Base-by-base conservation (phyloP, 2,797 vertebrate species). In the Danio kyathit region DNA sequence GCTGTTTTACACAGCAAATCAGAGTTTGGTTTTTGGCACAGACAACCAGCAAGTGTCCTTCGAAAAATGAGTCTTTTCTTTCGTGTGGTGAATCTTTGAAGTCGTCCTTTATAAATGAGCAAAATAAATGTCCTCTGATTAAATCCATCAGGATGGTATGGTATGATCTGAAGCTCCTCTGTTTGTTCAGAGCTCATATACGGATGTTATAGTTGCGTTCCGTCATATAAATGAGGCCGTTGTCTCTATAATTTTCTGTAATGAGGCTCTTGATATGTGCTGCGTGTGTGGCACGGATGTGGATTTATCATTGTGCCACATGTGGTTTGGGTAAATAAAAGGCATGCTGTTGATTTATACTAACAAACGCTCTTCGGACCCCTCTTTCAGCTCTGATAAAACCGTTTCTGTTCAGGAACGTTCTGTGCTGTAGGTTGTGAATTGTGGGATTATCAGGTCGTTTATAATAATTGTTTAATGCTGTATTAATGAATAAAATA, bases 191-290 rank as follows among this genome's bases (percentile, higher is more conserved):
- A 43, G 60, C 69, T 63, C 61, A 29, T 29, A 7, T 54, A 59
- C 19, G 67, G 44, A 71, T 49, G 69, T 72, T 67, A 78, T 71
- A 6, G 57, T 51, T 52, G 6, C 10, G 0, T 72, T 73, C 74
- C 54, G 60, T 82, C 65, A 21, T n/a, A 40, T 59, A 73, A 77
- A 74, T 61, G 59, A 54, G 40, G 19, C 16, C 54, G 52, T 57
- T 82, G 75, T 77, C 61, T 82, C 14, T 72, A 61, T 56, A 70
- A 76, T 82, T 78, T 67, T 40, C 54, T 64, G 59, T 70, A 79
- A 75, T 75, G 71, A 75, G 75, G 71, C 56, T 14, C 61, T 79
- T 83, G 76, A 79, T 78, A 69, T 69, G 41, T 19, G 66, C 70
- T 54, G 17, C 16, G 54, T 79, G 70, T 60, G 82, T 83, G 81